These are phyloP conservation scores for Orchesella flavescens DNA, from an alignment of 2,888 invertebrate species.

Conservation along the genomic window DNA sequence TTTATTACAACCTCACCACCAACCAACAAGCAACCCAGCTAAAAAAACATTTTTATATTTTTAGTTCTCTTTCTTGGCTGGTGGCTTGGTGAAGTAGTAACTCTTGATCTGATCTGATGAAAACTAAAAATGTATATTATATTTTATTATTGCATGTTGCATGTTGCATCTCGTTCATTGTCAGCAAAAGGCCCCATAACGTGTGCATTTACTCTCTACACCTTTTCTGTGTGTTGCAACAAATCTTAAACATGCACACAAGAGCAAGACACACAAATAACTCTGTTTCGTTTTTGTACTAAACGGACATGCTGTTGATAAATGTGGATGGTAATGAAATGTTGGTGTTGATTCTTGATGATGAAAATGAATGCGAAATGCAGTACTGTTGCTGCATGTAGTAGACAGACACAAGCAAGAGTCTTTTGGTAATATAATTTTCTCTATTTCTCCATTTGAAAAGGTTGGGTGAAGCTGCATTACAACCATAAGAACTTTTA, in stretches of 20 bases:
- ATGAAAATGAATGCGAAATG: conserved; percentile 10
- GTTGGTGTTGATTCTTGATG: not conserved
- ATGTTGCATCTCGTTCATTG: not conserved
- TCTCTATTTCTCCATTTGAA: conserved; percentile 22
- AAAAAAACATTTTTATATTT: not conserved
- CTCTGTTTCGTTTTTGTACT: not conserved
- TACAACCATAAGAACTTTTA: not conserved
- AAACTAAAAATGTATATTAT: too few relatives aligned
- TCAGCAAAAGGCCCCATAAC: not conserved
- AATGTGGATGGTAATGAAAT: not conserved
- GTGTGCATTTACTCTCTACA: not conserved
- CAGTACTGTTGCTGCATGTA: not conserved
- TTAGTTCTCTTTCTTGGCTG: not conserved
- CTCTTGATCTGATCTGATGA: too few relatives aligned
- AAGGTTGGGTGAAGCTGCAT: conserved; percentile 18
- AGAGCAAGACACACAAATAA: too few relatives aligned
- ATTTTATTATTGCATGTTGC: not conserved
- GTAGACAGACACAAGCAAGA: too few relatives aligned
- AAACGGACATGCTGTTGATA: not conserved
- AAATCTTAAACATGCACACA: not conserved
- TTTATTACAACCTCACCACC: too few relatives aligned
- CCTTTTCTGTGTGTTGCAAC: not conserved
- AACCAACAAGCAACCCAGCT: not conserved
- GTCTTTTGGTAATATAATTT: conserved; percentile 13
- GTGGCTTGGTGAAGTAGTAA: not conserved